These are phyloP conservation scores for Rhodophaea formosa DNA, from an alignment of 2,888 invertebrate genomes.

Conservation along the genomic window DNA sequence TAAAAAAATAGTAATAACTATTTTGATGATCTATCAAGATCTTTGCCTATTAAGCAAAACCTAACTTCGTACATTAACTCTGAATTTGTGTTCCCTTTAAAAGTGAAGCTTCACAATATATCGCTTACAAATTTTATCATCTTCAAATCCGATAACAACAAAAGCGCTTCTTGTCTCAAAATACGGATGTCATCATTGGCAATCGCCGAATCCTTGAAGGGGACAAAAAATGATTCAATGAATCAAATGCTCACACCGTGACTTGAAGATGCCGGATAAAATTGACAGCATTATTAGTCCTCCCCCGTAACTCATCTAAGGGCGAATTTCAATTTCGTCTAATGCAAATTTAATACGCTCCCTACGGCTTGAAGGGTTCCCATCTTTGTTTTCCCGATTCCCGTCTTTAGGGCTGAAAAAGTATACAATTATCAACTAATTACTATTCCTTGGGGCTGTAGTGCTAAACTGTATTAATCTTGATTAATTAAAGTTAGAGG, in stretches of 20 bases:
- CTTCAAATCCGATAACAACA: background rate
- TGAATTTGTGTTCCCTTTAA: too few species aligned
- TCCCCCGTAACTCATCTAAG: conserved; percentile 72
- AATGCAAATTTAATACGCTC: conserved; percentile 81
- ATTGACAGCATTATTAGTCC: conserved; percentile 77
- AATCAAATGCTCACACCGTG: conserved; percentile 76
- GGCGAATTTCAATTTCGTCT: conserved; percentile 79
- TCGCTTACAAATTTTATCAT: background rate
- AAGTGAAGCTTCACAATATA: too few species aligned
- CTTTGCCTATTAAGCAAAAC: too few species aligned
- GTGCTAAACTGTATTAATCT: conserved; percentile 69
- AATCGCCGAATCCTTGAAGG: conserved; percentile 48
- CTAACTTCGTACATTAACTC: too few species aligned
- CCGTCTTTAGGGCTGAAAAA: conserved; percentile 21
- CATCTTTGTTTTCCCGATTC: conserved; percentile 67
- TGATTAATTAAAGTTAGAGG: conserved; percentile 66
- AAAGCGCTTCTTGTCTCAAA: conserved; percentile 10
- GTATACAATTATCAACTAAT: conserved; percentile 42
- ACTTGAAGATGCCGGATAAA: conserved; percentile 67
- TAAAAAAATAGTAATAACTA: too few species aligned
- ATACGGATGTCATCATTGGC: conserved; percentile 33
- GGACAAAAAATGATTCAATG: conserved; percentile 74
- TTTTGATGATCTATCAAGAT: too few species aligned
- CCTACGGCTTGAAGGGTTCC: conserved; percentile 61
- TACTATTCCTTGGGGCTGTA: conserved; percentile 57